Percentiles rank a stretch among this genome's conserved stretches.
These are phyloP conservation scores for Portunus trituberculatus DNA, from an alignment of 1,140 invertebrate genomes.

Conservation along the genomic window DNA sequence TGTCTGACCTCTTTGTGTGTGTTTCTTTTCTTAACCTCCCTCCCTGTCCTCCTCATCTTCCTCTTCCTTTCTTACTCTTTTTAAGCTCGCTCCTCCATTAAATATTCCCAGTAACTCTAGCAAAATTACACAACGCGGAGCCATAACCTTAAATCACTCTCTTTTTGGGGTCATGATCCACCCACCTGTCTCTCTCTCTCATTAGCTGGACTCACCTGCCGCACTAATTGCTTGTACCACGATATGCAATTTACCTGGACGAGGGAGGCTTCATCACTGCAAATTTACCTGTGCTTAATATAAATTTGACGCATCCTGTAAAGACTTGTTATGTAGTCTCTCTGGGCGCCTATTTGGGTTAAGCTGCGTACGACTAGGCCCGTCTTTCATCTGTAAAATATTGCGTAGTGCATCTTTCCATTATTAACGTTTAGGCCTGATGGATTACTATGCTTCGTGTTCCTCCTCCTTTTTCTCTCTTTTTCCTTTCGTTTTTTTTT, in stretches of 20 bases:
- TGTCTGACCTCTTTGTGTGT: not conserved
- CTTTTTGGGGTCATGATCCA: not conserved
- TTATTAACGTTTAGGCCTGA: too few relatives aligned
- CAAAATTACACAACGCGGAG: not conserved
- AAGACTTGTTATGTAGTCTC: too few relatives aligned
- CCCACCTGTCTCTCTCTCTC: not conserved
- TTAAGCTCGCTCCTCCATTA: not conserved
- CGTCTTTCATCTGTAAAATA: too few relatives aligned
- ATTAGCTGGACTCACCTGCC: not conserved
- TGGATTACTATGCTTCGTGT: too few relatives aligned
- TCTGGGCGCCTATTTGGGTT: too few relatives aligned
- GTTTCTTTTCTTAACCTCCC: not conserved
- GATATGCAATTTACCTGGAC: constrained; percentile 2
- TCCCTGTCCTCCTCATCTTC: not conserved
- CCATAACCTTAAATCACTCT: not conserved
- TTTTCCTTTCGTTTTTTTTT: too few relatives aligned
- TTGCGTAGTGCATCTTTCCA: too few relatives aligned
- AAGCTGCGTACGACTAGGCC: too few relatives aligned
- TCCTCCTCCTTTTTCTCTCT: too few relatives aligned
- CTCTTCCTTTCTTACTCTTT: not conserved
- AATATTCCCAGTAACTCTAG: not conserved
- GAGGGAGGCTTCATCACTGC: not conserved
- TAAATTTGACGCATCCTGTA: not conserved
- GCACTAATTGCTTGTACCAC: not conserved
- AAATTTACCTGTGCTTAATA: not conserved